phyloP scores from a whole-genome alignment of 2,113 vertebrate genomes.

The Ursus arctos region DNA sequence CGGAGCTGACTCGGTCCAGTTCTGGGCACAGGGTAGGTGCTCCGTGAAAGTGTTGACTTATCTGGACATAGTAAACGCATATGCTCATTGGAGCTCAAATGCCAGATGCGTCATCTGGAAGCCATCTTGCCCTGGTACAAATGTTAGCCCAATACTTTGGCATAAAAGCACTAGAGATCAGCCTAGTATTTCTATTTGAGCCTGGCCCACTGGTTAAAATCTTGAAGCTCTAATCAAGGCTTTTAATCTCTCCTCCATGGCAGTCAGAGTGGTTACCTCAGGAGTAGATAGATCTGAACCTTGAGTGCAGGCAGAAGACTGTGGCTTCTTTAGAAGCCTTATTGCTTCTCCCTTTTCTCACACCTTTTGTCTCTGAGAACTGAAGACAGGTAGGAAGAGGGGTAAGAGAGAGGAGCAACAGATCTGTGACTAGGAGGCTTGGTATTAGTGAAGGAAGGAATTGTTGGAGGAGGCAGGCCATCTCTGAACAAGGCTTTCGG shows the following conservation, averaged over 20 bases:
- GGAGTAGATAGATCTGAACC: background rate
- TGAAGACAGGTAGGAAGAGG: background rate
- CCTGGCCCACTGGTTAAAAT: background rate
- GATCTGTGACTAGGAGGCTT: background rate
- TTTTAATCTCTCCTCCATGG: background rate
- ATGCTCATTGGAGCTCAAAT: background rate
- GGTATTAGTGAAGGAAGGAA: background rate
- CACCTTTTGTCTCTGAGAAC: background rate
- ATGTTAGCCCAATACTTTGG: background rate
- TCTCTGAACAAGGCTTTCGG: background rate
- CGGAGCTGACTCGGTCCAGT: background rate
- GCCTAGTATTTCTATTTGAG: background rate
- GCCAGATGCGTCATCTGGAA: conserved; percentile 59
- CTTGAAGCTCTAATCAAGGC: background rate
- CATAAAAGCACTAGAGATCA: background rate
- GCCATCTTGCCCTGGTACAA: background rate
- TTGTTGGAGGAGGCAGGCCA: background rate
- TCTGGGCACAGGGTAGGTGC: background rate
- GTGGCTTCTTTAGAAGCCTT: background rate
- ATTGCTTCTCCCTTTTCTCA: background rate
- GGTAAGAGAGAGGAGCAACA: background rate
- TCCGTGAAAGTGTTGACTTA: conserved; percentile 24
- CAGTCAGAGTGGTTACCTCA: background rate
- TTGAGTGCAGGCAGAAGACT: background rate
- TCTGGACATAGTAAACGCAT: conserved; percentile 53